Evolutionary conservation across 2,888 invertebrate species (phyloP), one percentile per base, ranked within the genome.

Genomic region (Fragum sueziense): DNA sequence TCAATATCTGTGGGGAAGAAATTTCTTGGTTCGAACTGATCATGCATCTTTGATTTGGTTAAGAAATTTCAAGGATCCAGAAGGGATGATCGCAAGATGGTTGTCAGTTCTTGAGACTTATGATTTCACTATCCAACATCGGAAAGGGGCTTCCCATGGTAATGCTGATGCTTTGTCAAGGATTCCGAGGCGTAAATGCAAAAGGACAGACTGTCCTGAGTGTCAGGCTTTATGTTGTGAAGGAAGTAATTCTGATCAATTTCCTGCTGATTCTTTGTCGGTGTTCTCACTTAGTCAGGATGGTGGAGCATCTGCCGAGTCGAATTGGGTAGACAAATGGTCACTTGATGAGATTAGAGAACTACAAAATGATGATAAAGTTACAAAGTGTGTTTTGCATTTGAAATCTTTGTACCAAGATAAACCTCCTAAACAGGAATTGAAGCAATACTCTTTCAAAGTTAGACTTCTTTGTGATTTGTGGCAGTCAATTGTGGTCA

Each of bases 151-250:
- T n/a, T 6, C 22, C 7, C 17, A 34, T 33, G 2, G 14, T n/a
- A 20, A 67, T 67, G 65, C 37, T 31, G 65, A 67, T 25, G 34
- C 37, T 67, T 34, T 67, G 65, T 67, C 65, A 11, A 33, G 65
- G 20, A 20, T 62, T 14, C 62, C 62, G 11, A 22, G 27, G 25
- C 57, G 57, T 27, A 27, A 22, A 57, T 57, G 57, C n/a, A 47
- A 47, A 47, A n/a, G 47, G 47, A 47, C n/a, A 47, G 47, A 47
- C n/a, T 47, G 47, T 47, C 47, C 47, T 47, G 47, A 47, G 17
- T n/a, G n/a, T n/a, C n/a, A n/a, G n/a, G n/a, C n/a, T n/a, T 47
- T 47, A n/a, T 47, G 47, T n/a, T 17, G 47, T 47, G n/a, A 47
- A 20, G 47, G n/a, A n/a, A n/a, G n/a, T 47, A 20, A n/a, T 47